Evolutionary conservation across 1,140 invertebrate species (phyloP).

Genomic region (Drosophila arawakana): DNA sequence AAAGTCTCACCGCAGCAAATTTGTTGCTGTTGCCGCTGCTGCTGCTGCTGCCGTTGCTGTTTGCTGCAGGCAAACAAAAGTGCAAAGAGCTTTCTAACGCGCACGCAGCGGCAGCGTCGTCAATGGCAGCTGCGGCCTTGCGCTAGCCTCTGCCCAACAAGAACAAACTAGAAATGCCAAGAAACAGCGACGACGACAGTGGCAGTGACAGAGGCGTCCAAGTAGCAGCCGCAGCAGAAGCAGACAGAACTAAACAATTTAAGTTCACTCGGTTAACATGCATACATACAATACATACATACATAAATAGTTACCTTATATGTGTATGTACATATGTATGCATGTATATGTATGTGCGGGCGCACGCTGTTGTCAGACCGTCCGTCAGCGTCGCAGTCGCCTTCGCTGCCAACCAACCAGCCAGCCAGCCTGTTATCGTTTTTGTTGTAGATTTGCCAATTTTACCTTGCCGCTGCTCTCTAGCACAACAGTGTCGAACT

Average conservation of each 20-base stretch:
- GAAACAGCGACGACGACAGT: slow-evolving; percentile 38
- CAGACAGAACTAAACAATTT: slow-evolving; percentile 70
- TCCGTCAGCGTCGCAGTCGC: slow-evolving; percentile 8
- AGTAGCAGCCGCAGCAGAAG: slow-evolving; percentile 30
- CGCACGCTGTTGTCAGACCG: slow-evolving; percentile 15
- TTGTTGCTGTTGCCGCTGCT: background rate
- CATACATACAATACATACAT: slow-evolving; percentile 26
- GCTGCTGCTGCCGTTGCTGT: too few species aligned
- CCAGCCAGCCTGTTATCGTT: slow-evolving; percentile 41
- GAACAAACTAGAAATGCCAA: slow-evolving; percentile 61
- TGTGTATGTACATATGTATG: slow-evolving; percentile 1
- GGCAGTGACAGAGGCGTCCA: slow-evolving; percentile 10
- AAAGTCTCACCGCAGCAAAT: background rate
- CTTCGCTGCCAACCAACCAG: slow-evolving; percentile 12
- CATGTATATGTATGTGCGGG: slow-evolving; percentile 5
- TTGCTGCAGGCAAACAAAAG: slow-evolving; percentile 22
- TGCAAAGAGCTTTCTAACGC: slow-evolving; percentile 71
- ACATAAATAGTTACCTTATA: slow-evolving; percentile 19
- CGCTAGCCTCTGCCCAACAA: slow-evolving; percentile 55
- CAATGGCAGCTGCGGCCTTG: slow-evolving; percentile 46
- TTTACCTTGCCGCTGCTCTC: slow-evolving; percentile 75
- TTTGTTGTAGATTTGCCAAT: slow-evolving; percentile 72
- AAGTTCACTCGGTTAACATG: slow-evolving; percentile 78
- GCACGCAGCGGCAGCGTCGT: slow-evolving; percentile 7
- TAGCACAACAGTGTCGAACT: slow-evolving; percentile 74